phyloP scores from a whole-genome alignment of 30 jellyfish, hydroid and myxozoan genomes.

The Aurelia sp. region DNA sequence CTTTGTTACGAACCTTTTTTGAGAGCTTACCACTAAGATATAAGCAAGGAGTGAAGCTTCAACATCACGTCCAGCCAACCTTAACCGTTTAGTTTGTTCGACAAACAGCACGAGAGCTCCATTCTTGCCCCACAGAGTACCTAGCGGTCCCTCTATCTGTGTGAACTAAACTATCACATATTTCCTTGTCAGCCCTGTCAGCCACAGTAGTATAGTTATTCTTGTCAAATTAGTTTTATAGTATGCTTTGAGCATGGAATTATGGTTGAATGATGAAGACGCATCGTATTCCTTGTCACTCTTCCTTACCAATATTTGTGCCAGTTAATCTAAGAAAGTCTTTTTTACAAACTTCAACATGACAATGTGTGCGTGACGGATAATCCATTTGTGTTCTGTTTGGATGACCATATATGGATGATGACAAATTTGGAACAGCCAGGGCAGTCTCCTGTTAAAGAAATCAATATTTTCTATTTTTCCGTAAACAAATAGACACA shows the following conservation, averaged over 20 bases:
- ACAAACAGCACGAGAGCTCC: too few species aligned
- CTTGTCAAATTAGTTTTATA: neutral
- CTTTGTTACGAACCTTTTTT: too few species aligned
- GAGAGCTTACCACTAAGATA: too few species aligned
- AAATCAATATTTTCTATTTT: neutral
- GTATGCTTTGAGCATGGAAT: neutral
- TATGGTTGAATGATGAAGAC: neutral
- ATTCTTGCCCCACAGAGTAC: too few species aligned
- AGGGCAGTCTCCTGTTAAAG: slow-evolving; percentile 45
- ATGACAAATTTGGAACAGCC: slow-evolving; percentile 58
- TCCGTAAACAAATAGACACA: too few species aligned
- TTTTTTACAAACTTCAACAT: slow-evolving; percentile 74
- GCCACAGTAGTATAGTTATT: too few species aligned
- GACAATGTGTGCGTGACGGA: slow-evolving; percentile 74
- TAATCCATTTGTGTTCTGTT: slow-evolving; percentile 56
- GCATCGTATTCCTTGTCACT: neutral
- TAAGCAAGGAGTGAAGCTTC: too few species aligned
- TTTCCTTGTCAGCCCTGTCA: too few species aligned
- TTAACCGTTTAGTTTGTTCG: too few species aligned
- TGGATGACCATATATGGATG: slow-evolving; percentile 82
- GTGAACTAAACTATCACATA: too few species aligned
- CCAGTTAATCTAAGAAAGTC: slow-evolving; percentile 81
- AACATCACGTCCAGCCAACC: too few species aligned
- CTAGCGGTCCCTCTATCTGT: too few species aligned
- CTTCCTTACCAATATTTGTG: slow-evolving; percentile 65